Conservation (phyloP, 2,113 vertebrate genomes). For the Andinoacara biseriatus region DNA sequence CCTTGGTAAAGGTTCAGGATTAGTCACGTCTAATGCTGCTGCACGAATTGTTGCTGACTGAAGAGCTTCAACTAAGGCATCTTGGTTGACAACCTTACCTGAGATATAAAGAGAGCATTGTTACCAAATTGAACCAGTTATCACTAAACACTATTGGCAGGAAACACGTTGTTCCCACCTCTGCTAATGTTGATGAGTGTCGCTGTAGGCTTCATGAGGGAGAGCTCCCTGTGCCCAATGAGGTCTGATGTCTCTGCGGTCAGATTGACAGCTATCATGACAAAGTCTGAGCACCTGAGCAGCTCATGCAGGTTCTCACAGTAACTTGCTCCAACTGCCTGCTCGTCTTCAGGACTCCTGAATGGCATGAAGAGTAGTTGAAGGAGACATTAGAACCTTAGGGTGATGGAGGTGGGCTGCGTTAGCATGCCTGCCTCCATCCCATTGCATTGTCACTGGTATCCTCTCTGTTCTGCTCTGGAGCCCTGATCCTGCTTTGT, state of each 20-base stretch:
- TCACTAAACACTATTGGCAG: not conserved
- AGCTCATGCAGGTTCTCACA: conserved; percentile 41
- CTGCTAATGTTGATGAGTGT: conserved; percentile 61
- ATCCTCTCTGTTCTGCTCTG: not conserved
- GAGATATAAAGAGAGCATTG: not conserved
- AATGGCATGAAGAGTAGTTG: not conserved
- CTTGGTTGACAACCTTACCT: conserved; percentile 78
- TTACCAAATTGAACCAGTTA: not conserved
- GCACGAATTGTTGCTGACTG: conserved; percentile 50
- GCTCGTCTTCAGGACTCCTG: conserved; percentile 17
- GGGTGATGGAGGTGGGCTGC: not conserved
- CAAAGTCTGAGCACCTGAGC: conserved; percentile 43
- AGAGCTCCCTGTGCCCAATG: conserved; percentile 41
- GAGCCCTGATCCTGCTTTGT: not conserved
- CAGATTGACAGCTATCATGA: conserved; percentile 33
- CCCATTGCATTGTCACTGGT: not conserved
- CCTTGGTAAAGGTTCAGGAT: conserved; percentile 79
- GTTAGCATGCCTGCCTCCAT: not conserved
- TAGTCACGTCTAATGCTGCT: conserved; percentile 73
- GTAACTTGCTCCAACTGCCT: conserved; percentile 13
- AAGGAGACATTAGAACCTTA: not conserved
- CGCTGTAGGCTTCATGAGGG: conserved; percentile 55
- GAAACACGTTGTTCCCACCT: conserved; percentile 18
- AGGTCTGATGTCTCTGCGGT: conserved; percentile 26
- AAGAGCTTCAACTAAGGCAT: conserved; percentile 71